These are phyloP conservation scores for Caenorhabditis sinica DNA, from an alignment of 2,888 invertebrate species.

Conservation along the genomic window DNA sequence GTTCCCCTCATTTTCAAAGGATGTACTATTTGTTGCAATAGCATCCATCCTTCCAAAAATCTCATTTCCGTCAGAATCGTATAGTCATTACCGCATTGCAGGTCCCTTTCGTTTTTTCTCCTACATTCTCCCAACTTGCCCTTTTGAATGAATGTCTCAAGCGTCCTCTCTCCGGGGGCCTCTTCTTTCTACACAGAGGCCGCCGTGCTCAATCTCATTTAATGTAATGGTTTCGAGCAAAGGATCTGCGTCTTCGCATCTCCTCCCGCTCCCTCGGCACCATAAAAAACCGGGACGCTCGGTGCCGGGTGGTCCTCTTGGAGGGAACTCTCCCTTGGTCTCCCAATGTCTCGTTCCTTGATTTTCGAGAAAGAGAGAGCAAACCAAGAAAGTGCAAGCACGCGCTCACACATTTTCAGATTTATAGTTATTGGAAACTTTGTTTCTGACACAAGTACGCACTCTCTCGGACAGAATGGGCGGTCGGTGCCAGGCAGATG, in stretches of 20 bases:
- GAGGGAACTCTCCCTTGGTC: constrained; percentile 5
- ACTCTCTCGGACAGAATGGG: constrained; percentile 28
- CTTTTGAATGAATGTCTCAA: constrained; percentile 54
- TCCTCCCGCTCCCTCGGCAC: constrained; percentile 20
- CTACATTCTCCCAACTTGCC: constrained; percentile 7
- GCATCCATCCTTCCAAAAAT: background rate
- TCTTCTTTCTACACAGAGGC: constrained; percentile 12
- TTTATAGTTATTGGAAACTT: constrained; percentile 54
- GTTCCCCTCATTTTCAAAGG: background rate
- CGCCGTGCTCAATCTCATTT: constrained; percentile 61
- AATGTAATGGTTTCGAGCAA: constrained; percentile 58
- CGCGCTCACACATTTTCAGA: constrained; percentile 57
- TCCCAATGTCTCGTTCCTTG: constrained; percentile 24
- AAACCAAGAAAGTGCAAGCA: constrained; percentile 54
- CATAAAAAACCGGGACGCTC: constrained; percentile 54
- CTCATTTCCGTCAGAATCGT: constrained; percentile 36
- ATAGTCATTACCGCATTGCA: constrained; percentile 35
- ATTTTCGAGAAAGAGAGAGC: constrained; percentile 26
- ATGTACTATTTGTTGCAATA: constrained; percentile 5
- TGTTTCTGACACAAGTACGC: constrained; percentile 31
- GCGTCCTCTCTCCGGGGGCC: constrained; percentile 34
- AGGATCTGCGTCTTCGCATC: constrained; percentile 19
- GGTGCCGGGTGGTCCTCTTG: constrained; percentile 57
- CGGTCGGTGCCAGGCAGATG: constrained; percentile 48
- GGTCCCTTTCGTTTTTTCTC: constrained; percentile 24